phyloP scores from a whole-genome alignment of 1,140 invertebrate genomes.

The Bombus waltoni region DNA sequence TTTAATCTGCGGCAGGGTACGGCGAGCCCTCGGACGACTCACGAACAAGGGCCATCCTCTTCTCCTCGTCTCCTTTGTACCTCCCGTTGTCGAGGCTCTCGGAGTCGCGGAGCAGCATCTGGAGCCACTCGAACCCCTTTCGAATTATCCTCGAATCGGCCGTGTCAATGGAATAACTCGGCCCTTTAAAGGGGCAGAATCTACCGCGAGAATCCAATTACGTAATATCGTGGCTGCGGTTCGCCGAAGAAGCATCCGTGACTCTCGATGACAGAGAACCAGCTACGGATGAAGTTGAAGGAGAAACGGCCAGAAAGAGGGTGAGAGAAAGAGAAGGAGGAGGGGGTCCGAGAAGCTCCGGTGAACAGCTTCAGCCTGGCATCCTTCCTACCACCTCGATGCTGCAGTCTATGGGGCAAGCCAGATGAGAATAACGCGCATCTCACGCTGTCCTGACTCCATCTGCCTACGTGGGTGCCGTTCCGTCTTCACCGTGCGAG shows the following conservation, averaged over 20 bases:
- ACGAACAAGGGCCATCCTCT: slow-evolving; percentile 60
- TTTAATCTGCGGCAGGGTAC: slow-evolving; percentile 61
- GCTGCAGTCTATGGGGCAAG: slow-evolving; percentile 60
- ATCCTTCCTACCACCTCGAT: slow-evolving; percentile 16
- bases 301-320: neutral
- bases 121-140: slow-evolving; percentile 63
- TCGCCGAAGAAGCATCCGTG: slow-evolving; percentile 61
- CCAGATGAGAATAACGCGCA: slow-evolving; percentile 71
- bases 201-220: slow-evolving; percentile 71
- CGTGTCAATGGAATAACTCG: slow-evolving; percentile 68
- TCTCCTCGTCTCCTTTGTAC: slow-evolving; percentile 48
- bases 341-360: neutral
- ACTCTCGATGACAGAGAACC: slow-evolving; percentile 57
- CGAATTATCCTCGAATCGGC: slow-evolving; percentile 68
- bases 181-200: slow-evolving; percentile 62
- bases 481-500: neutral
- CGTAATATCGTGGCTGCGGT: slow-evolving; percentile 69
- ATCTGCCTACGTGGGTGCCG: slow-evolving; percentile 60
- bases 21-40: slow-evolving; percentile 50
- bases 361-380: neutral
- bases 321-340: neutral
- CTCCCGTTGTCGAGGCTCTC: slow-evolving; percentile 32
- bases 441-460: slow-evolving; percentile 73
- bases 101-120: slow-evolving; percentile 57
- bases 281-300: slow-evolving; percentile 3